Evolutionary conservation across 2,113 vertebrate genomes (phyloP).

Genomic region (Peucedramus taeniatus): DNA sequence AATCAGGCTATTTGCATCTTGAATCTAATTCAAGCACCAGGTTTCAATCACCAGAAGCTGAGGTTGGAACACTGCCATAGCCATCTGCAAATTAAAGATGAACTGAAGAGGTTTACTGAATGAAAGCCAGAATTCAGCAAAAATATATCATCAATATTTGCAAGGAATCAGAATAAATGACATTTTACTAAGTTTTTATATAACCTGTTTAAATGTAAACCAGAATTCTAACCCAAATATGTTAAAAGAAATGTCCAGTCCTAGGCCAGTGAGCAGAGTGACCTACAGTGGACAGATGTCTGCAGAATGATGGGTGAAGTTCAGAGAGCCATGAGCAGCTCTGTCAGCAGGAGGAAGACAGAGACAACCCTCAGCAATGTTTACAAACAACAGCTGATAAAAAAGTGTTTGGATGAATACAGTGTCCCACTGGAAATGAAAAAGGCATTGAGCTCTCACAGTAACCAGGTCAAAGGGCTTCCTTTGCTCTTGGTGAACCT

Average conservation of each 20-base stretch:
- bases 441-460: not conserved
- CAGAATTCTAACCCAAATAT: not conserved
- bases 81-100: constrained; percentile 50
- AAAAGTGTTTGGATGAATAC: not conserved
- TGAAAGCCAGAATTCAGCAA: constrained; percentile 31
- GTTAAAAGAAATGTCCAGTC: not conserved
- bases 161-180: not conserved
- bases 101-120: constrained; percentile 37
- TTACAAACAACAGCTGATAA: not conserved
- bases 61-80: constrained; percentile 38
- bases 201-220: not conserved
- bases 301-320: not conserved
- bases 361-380: not conserved
- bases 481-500: not conserved
- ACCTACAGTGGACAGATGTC: not conserved
- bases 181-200: not conserved
- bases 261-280: not conserved
- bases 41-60: constrained; percentile 36
- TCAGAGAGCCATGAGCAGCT: not conserved
- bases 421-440: not conserved
- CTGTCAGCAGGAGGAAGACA: not conserved
- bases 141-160: constrained; percentile 60
- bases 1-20: constrained; percentile 27
- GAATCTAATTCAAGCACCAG: constrained; percentile 10
- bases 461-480: not conserved